Evolutionary conservation across 2,888 invertebrate species (phyloP), one percentile per base, ranked within the genome.

Genomic region (Rhaphigaster nebulosa): DNA sequence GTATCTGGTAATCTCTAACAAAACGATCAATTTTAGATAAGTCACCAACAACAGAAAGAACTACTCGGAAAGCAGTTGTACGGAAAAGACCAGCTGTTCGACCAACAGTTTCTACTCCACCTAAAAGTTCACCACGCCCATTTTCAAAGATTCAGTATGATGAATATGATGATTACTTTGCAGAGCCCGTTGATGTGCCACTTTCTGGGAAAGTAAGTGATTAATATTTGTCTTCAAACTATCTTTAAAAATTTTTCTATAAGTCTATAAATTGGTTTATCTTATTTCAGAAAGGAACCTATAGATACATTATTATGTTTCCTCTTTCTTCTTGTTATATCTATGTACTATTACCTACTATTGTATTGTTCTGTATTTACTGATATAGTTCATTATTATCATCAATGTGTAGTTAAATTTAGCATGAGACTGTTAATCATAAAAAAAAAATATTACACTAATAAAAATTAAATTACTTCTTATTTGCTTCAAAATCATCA

Each of bases 151-250:
- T 91, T 84, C 60, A 52, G 80, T 92, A 91, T 92, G 90, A 92
- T 92, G 92, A 93, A 60, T 92, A 92, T 54, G 92, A 92, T 70
- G 91, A 92, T 60, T 92, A 92, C 90, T 92, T 92, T 90, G 92
- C 93, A 10, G 93, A 92, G 56, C 93, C 93, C 13, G 92, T 93
- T 13, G 92, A 92, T 18, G 91, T 92, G 45, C 93, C 93, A 5
- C 92, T 93, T 38, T 91, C 92, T 34, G 92, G 92, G n/a, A 92
- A 92, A 88, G 91, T 91, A 34, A 70, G 70, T 76, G 38, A 76
- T n/a, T 76, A 18, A 76, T 23, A 10, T 34, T 76, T 76, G 2
- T 38, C 15, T 29, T 65, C 29, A 15, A 65, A 65, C 65, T 3
- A 65, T 65, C 29, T 65, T 29, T 15, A 18, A 29, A 12, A 65